A percentile compares a stretch with the other conserved stretches of the same genome.
These are phyloP conservation scores for Barbus barbus DNA, from an alignment of 2,113 vertebrate genomes.

Conservation along the genomic window DNA sequence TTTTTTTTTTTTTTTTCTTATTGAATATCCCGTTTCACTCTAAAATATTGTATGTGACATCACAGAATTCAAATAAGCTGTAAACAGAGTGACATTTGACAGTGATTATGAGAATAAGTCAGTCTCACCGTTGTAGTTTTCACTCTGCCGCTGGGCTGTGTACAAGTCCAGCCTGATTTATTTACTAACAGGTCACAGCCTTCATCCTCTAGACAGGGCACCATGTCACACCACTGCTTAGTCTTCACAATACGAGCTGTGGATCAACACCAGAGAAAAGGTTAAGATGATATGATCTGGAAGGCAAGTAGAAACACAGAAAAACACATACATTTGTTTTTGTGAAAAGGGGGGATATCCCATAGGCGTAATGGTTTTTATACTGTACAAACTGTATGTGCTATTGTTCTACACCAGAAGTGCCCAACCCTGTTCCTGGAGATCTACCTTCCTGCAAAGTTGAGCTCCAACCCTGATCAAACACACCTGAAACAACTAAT, in stretches of 20 bases:
- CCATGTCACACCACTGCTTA: constrained; percentile 99
- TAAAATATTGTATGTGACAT: background rate
- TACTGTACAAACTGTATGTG: too few relatives aligned
- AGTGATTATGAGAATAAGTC: background rate
- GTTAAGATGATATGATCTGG: background rate
- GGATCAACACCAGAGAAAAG: constrained; percentile 26
- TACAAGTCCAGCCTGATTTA: constrained; percentile 99
- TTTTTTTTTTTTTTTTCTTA: background rate
- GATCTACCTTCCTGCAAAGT: too few relatives aligned
- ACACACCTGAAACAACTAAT: too few relatives aligned
- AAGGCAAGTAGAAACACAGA: background rate
- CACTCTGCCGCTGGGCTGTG: constrained; percentile 94
- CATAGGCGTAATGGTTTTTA: too few relatives aligned
- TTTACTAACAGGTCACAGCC: constrained; percentile 96
- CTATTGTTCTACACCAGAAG: too few relatives aligned
- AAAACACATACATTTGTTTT: too few relatives aligned
- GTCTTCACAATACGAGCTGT: constrained; percentile 74
- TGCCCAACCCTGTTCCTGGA: too few relatives aligned
- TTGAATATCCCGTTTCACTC: background rate
- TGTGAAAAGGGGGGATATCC: too few relatives aligned
- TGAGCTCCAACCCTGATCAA: too few relatives aligned
- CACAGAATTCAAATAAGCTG: background rate
- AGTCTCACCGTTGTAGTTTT: constrained; percentile 96
- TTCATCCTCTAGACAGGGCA: constrained; percentile 97
- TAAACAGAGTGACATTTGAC: background rate